phyloP scores from a whole-genome alignment of 2,888 invertebrate genomes.

The Drosophila neonasuta region DNA sequence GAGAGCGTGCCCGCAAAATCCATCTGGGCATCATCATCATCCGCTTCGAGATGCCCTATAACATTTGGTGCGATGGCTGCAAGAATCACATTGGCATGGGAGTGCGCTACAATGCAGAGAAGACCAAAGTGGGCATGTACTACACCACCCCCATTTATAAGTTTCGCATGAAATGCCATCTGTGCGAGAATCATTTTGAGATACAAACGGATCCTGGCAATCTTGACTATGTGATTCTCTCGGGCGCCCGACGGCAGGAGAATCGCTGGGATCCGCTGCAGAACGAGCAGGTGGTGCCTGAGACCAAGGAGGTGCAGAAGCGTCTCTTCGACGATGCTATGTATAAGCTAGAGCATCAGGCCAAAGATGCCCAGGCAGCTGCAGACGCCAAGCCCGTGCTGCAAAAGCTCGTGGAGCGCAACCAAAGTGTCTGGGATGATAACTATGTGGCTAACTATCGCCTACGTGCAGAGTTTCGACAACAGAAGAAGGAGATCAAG shows the following conservation, averaged over 20 bases:
- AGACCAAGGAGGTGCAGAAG: constrained; percentile 95
- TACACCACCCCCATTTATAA: constrained; percentile 98
- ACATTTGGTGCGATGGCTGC: constrained; percentile 99
- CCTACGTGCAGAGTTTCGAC: constrained; percentile 91
- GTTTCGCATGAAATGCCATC: constrained; percentile 99
- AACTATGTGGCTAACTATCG: constrained; percentile 95
- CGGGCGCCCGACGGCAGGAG: constrained; percentile 97
- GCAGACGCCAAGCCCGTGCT: constrained; percentile 88
- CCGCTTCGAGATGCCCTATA: constrained; percentile 99
- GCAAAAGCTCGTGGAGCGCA: constrained; percentile 88
- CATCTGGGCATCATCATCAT: constrained; percentile 91
- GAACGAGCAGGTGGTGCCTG: constrained; percentile 96
- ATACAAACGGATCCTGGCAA: constrained; percentile 99
- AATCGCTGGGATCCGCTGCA: constrained; percentile 98
- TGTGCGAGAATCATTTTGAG: constrained; percentile 97
- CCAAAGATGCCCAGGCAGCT: constrained; percentile 88
- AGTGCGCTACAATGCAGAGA: constrained; percentile 97
- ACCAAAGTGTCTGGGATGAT: constrained; percentile 93
- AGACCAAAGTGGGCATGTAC: constrained; percentile 97
- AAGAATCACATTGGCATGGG: constrained; percentile 99
- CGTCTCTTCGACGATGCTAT: constrained; percentile 97
- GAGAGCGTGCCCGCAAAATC: constrained; percentile 97
- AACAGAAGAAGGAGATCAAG: constrained; percentile 88
- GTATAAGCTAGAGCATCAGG: constrained; percentile 97
- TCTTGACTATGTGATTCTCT: constrained; percentile 96